Evolutionary conservation across 1,140 invertebrate species (phyloP), one percentile per base, ranked within the genome.

Genomic region (Aphis gossypii): DNA sequence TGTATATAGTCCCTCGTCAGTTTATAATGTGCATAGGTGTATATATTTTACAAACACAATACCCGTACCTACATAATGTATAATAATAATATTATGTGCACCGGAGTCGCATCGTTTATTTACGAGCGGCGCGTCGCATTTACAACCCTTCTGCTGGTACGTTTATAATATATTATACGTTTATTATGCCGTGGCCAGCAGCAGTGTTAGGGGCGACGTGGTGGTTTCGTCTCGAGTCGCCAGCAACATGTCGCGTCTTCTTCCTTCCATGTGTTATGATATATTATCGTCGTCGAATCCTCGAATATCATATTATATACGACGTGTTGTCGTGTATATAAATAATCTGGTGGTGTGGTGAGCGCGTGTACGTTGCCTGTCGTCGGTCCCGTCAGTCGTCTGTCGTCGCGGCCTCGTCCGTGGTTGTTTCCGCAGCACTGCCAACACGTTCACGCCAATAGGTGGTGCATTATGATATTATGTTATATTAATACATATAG

Each of bases 41-140:
- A 68, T 18, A 76, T 76, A 76, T 76, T 76, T 76, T 18, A 44
- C 38, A 25, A 38, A 84, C 41, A 84, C 83, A 41, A 84, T 84
- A 23, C 38, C 21, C 38, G 38, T 84, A 38, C 8, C 83, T 6
- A 41, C 23, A 84, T 83, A 41, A 83, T 44, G 25, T 25, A 41
- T 83, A 38, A 41, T 83, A 38, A 41, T 84, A 84, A n/a, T 76
- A 76, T 76, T 76, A n/a, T 76, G 7, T 76, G 14, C 21, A 76
- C 60, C 6, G 18, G 30, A 76, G 76, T 38, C 76, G 84, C 48
- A 48, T 88, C 87, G 48, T 88, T 88, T 88, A 48, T 88, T 88
- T 88, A 48, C 46, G 11, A 18, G 51, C 87, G 46, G 11, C 83
- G 35, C 83, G 21, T 44, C 9, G n/a, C 20, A 18, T 46, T 30